Conservation (phyloP, 64 coral and sea anemone genomes). For the Pocillopora damicornis region DNA sequence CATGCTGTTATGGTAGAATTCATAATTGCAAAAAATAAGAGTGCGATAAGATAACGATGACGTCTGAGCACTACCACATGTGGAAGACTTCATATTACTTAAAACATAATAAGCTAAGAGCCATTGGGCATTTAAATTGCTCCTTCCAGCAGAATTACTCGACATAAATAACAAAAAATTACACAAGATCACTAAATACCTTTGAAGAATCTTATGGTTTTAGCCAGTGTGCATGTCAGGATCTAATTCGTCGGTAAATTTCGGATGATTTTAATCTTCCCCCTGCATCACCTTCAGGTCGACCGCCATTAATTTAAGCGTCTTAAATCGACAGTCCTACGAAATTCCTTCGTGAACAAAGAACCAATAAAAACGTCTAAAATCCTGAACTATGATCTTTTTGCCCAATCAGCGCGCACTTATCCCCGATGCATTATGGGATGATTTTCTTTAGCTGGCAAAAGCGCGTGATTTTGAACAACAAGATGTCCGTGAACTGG, state of each 20-base stretch:
- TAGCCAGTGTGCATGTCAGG: neutral
- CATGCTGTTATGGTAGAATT: too few species aligned
- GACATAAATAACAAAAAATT: neutral
- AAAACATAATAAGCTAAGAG: too few species aligned
- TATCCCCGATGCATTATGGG: conserved; percentile 73
- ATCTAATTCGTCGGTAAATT: neutral
- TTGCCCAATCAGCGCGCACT: conserved; percentile 57
- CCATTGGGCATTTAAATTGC: too few species aligned
- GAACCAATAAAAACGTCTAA: conserved; percentile 54
- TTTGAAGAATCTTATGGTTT: neutral
- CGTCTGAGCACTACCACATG: too few species aligned
- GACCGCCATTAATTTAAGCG: neutral
- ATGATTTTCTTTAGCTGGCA: conserved; percentile 93
- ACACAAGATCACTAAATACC: neutral
- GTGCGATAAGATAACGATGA: too few species aligned
- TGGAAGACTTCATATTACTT: too few species aligned
- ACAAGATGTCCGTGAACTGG: conserved; percentile 90
- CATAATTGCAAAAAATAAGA: too few species aligned
- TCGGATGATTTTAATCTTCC: neutral
- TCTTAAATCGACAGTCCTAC: neutral
- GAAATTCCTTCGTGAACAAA: neutral
- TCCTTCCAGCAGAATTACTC: too few species aligned
- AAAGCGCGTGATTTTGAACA: conserved; percentile 99
- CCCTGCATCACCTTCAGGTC: neutral
- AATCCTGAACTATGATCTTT: neutral